These are phyloP conservation scores for Todus mexicanus DNA, from an alignment of 2,797 vertebrate species.

Conservation along the genomic window DNA sequence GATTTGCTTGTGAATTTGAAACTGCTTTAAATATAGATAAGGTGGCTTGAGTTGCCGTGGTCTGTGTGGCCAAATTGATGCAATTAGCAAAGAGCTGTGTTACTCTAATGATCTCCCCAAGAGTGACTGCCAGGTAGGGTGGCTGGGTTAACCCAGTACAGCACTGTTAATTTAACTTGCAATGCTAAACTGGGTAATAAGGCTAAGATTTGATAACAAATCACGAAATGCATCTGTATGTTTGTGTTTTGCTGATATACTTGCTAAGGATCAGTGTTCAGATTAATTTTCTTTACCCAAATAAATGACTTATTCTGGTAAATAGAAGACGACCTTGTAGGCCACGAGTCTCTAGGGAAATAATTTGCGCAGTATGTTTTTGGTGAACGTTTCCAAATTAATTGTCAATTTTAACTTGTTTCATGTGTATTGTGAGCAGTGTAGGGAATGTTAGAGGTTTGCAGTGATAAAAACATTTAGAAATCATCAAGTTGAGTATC, in stretches of 20 bases:
- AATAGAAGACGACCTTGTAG: neutral
- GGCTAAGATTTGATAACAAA: neutral
- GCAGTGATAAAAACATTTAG: neutral
- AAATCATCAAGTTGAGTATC: neutral
- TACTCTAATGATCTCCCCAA: neutral
- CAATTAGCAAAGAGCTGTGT: neutral
- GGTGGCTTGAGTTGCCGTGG: neutral
- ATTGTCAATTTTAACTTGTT: neutral
- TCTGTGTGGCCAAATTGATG: neutral
- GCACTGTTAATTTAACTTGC: neutral
- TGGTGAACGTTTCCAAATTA: neutral
- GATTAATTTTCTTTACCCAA: neutral
- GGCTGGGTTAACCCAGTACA: neutral
- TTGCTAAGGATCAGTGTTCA: neutral
- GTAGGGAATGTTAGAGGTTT: neutral
- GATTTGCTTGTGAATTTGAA: conserved; percentile 5
- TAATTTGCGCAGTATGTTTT: neutral
- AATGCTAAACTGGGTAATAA: neutral
- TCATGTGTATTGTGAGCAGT: neutral
- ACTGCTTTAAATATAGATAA: neutral
- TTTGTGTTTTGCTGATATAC: neutral
- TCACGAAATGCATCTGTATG: neutral
- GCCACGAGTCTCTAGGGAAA: neutral
- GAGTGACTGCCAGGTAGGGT: neutral
- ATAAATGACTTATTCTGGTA: neutral